Evolutionary conservation across 2,888 invertebrate species (phyloP).

Genomic region (Drosophila hawaiiensis): DNA sequence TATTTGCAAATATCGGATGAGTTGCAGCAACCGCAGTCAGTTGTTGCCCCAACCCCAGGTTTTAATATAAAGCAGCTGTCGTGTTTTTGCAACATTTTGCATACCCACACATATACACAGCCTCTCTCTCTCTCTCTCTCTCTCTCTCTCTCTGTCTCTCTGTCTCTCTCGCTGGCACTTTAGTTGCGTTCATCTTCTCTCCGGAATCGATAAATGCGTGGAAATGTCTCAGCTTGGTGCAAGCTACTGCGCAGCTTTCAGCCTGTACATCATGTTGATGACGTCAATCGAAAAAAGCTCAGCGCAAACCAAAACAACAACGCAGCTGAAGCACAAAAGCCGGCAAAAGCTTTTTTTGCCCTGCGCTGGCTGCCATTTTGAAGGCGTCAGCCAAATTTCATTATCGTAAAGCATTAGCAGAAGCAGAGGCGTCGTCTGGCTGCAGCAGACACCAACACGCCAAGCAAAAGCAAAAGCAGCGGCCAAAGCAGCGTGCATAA

Average conservation of each 20-base stretch:
- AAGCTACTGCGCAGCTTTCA: conserved; percentile 72
- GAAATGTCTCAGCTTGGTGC: conserved; percentile 58
- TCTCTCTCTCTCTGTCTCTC: conserved; percentile 5
- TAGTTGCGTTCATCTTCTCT: conserved; percentile 10
- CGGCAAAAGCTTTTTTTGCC: conserved; percentile 67
- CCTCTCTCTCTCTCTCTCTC: background rate
- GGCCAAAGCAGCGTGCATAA: conserved; percentile 2
- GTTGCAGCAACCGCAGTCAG: background rate
- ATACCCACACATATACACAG: conserved; percentile 13
- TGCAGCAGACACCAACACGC: conserved; percentile 49
- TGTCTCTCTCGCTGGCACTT: conserved; percentile 1
- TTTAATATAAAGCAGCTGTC: conserved; percentile 45
- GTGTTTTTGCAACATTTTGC: conserved; percentile 51
- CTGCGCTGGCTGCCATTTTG: conserved; percentile 36
- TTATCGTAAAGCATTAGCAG: conserved; percentile 60
- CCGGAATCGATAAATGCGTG: conserved; percentile 76
- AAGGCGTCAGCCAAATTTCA: conserved; percentile 70
- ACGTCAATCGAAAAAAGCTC: conserved; percentile 84
- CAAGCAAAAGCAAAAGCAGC: conserved; percentile 15
- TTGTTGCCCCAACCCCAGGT: conserved; percentile 11
- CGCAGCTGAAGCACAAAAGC: conserved; percentile 64
- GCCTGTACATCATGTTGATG: conserved; percentile 72
- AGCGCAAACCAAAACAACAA: conserved; percentile 58
- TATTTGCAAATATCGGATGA: background rate
- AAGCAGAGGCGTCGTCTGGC: conserved; percentile 53